A percentile compares a stretch with the other conserved stretches of the same genome.
Evolutionary conservation across 2,797 vertebrate genomes (phyloP).

Genomic region (Rhabdophis nuchalis): DNA sequence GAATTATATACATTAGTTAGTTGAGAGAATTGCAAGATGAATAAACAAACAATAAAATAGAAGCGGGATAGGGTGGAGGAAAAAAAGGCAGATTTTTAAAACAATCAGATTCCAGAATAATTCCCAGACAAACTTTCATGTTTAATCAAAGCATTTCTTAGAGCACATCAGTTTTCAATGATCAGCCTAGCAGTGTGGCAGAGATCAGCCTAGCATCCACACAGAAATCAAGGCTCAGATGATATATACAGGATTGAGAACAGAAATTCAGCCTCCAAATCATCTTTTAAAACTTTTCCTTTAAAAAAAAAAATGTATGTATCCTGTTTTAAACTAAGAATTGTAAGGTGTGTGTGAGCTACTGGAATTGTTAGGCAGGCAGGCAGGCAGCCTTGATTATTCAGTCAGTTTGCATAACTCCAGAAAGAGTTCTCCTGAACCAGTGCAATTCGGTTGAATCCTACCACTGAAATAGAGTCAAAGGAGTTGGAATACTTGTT

Average conservation of each 20-base stretch:
- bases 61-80: not conserved
- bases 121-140: constrained; percentile 50
- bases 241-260: not conserved
- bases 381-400: too few species aligned
- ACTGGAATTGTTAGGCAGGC: too few species aligned
- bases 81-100: constrained; percentile 60
- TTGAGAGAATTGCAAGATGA: constrained; percentile 54
- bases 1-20: constrained; percentile 56
- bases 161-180: not conserved
- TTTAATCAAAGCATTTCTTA: constrained; percentile 1
- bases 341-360: not conserved
- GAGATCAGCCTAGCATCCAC: not conserved
- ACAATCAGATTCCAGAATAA: constrained; percentile 24
- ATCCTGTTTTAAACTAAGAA: not conserved
- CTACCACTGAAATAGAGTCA: too few species aligned
- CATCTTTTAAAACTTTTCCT: not conserved
- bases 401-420: too few species aligned
- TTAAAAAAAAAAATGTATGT: not conserved
- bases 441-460: too few species aligned
- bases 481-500: not conserved
- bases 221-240: not conserved
- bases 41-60: constrained; percentile 62
- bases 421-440: too few species aligned
- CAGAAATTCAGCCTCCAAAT: not conserved
- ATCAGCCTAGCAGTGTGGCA: not conserved